phyloP scores from a whole-genome alignment of 2,113 vertebrate species.

The Cariama cristata region DNA sequence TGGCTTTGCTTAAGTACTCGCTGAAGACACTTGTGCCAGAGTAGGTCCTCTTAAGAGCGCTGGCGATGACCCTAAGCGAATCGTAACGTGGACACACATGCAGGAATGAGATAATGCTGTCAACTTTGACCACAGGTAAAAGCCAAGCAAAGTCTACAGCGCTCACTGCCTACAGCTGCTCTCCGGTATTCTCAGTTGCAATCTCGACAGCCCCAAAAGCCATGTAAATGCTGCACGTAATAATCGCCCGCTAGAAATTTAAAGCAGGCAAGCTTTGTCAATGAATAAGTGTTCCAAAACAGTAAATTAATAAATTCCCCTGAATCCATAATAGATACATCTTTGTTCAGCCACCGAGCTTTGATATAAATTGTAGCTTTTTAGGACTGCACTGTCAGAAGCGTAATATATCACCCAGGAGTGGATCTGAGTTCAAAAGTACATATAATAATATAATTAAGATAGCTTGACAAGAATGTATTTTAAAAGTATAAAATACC shows the following conservation, averaged over 20 bases:
- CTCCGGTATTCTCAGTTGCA: background rate
- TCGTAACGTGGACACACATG: accelerated
- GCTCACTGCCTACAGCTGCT: background rate
- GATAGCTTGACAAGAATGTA: constrained; percentile 84
- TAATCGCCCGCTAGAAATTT: background rate
- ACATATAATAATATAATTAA: constrained; percentile 87
- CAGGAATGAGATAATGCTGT: background rate
- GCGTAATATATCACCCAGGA: constrained; percentile 73
- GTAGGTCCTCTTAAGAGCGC: background rate
- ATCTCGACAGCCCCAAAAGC: background rate
- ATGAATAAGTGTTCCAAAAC: background rate
- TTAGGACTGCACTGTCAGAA: constrained; percentile 76
- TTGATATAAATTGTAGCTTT: constrained; percentile 81
- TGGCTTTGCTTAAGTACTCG: background rate
- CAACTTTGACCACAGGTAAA: accelerated
- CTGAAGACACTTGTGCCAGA: background rate
- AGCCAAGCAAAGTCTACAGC: background rate
- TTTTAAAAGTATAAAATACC: constrained; percentile 85
- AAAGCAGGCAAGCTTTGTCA: constrained; percentile 25
- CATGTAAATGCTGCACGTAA: background rate
- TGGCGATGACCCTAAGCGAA: background rate
- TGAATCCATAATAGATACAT: constrained; percentile 72
- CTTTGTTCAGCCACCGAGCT: constrained; percentile 74
- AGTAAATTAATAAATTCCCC: constrained; percentile 75
- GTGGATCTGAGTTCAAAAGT: constrained; percentile 82